Evolutionary conservation across 2,888 invertebrate species (phyloP).

Genomic region (Acronicta aceris): DNA sequence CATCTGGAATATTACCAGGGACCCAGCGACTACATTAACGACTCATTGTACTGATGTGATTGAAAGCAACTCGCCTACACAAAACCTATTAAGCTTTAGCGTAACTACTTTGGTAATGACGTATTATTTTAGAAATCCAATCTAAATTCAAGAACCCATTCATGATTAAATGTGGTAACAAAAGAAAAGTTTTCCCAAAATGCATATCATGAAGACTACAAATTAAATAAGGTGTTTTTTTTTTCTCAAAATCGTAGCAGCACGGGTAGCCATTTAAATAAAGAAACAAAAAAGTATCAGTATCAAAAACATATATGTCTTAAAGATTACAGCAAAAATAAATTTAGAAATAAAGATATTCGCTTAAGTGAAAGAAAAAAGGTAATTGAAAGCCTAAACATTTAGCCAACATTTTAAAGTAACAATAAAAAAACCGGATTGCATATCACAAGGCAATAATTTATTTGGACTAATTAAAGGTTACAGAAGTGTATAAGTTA

Average conservation of each 20-base stretch:
- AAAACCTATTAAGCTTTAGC: conserved; percentile 65
- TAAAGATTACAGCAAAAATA: neutral
- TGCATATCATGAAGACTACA: neutral
- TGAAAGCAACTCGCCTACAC: conserved; percentile 75
- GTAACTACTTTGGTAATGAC: conserved; percentile 61
- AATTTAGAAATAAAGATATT: conserved; percentile 4
- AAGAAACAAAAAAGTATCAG: neutral
- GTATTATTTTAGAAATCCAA: conserved; percentile 52
- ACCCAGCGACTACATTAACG: conserved; percentile 70
- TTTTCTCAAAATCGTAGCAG: no score
- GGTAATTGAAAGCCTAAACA: conserved; percentile 40
- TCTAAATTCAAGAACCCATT: conserved; percentile 37
- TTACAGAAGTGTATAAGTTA: conserved; percentile 38
- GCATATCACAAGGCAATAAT: conserved; percentile 30
- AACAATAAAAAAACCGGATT: conserved; percentile 47
- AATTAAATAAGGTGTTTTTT: no score
- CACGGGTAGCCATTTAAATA: neutral
- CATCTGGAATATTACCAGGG: conserved; percentile 63
- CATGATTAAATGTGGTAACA: conserved; percentile 16
- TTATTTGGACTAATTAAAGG: conserved; percentile 34
- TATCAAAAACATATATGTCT: neutral
- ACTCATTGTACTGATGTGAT: conserved; percentile 75
- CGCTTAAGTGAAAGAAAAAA: conserved; percentile 15
- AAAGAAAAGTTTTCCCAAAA: neutral
- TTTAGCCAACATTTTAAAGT: conserved; percentile 47